Evolutionary conservation across 2,888 invertebrate genomes (phyloP).

Genomic region (Acanthosepion lycidas): DNA sequence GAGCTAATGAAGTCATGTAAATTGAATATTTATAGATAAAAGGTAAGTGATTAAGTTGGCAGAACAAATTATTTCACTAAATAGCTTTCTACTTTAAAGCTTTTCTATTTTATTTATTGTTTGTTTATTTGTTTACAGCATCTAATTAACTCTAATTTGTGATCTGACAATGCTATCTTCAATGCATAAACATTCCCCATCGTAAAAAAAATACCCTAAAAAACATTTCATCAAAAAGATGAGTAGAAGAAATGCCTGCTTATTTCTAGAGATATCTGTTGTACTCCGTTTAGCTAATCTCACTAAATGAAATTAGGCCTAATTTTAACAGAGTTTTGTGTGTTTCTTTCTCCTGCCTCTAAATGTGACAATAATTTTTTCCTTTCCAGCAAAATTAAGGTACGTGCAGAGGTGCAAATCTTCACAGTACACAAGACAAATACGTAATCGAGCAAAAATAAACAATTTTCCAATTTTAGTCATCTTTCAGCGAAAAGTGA

Average conservation of each 20-base stretch:
- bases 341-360: too few relatives aligned
- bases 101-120: background rate
- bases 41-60: background rate
- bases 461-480: too few relatives aligned
- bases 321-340: too few relatives aligned
- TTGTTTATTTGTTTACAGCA: background rate
- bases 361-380: too few relatives aligned
- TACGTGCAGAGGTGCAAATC: too few relatives aligned
- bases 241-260: background rate
- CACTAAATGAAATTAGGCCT: background rate
- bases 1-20: background rate
- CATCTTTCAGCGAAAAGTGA: too few relatives aligned
- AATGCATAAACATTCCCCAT: background rate
- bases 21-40: slow-evolving; percentile 33
- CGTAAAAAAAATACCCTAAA: background rate
- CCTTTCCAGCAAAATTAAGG: too few relatives aligned
- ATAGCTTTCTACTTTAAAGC: background rate
- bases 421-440: too few relatives aligned
- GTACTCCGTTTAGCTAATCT: background rate
- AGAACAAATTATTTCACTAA: background rate
- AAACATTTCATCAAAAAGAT: background rate
- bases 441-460: too few relatives aligned
- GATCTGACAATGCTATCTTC: background rate
- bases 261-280: background rate
- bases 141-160: slow-evolving; percentile 23